Base-by-base conservation (phyloP, 64 coral and sea anemone species). In the Anthopleura sola region DNA sequence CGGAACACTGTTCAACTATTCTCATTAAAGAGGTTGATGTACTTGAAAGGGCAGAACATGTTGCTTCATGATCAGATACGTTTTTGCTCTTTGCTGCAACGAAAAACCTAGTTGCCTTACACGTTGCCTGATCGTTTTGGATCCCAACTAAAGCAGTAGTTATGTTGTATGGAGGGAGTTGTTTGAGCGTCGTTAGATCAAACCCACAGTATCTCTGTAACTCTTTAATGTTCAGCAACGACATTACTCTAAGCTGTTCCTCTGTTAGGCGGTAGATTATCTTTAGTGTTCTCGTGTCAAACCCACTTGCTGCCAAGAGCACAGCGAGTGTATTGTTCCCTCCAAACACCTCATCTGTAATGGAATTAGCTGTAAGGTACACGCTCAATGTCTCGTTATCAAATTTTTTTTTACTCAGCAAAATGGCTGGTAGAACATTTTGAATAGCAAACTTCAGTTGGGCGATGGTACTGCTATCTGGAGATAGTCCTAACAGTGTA, bases 81-180 rank as follows among this genome's bases (percentile, higher is more conserved):
- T 76, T 90, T 37, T 58, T 84, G 33, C 14, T 21, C 16, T 71
- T 68, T 13, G 82, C 82, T 78, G 47, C 68, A 36, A 85, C 18
- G 31, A 55, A 90, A 85, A 90, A 90, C 13, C 55, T 50, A 12
- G 82, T 90, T 20, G 36, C 75, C 40, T 3, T 60, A 77, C 88
- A 82, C 46, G 54, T 14, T 34, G 75, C 62, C 40, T 47, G 14
- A 32, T 20, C 17, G 16, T 64, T 23, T 37, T 71, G 58, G 82
- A 82, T 55, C 37, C 87, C 81, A 69, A 78, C 47, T 23, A 80
- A 23, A 21, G 82, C 49, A 8, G 21, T 16, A 20, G 86, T 91
- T 3, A 95, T 74, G n/a, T 86, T 84, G 5, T n/a, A 31, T 37
- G 28, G 37, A 14, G 89, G 60, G 36, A 68, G 78, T 1, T 85